Base-by-base conservation (phyloP, 1,140 invertebrate species). In the Agrypnia vestita region DNA sequence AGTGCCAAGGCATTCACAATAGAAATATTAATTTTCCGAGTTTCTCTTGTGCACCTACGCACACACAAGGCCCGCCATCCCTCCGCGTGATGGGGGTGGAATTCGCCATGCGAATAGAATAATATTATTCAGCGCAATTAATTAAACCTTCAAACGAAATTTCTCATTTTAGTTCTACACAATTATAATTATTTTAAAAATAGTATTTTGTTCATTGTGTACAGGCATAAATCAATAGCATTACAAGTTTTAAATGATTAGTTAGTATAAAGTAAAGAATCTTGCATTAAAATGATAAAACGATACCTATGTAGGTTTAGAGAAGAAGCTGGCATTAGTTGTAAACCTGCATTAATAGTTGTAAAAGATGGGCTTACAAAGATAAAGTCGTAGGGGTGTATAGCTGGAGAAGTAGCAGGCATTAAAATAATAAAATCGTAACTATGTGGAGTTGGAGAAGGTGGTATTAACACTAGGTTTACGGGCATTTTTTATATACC, bases 1-100 rank as follows among this genome's bases (percentile, higher is more conserved):
- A 78, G 76, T 79, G 69, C 19, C 55, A 35, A 11, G 25, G 51
- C 56, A 56, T 69, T 80, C 49, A 80, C 79, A 79, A 79, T 79
- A 69, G 46, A 51, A 61, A 62, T 73, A 79, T 79, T 79, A 73
- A 79, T 79, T 79, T 79, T 21, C 15, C 11, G 53, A 44, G 21
- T 51, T 13, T 44, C 76, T 44, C 47, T 44, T 43, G 44, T 44
- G 76, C 44, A 44, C 62, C 7, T 6, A 56, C 17, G 53, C n/a
- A 56, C 53, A 35, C 53, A 56, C 53, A 56, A 56, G 53, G 6
- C 1, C 53, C n/a, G 7, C 7, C 53, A 7, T 15, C 1, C 7
- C 25, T 17, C 21, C 25, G n/a, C 13, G 0, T 4, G 7, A 67
- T n/a, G 43, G 55, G 7, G 15, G 12, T 59, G 17, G 15, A 59